A percentile compares a stretch with the other conserved stretches of the same genome.
These are phyloP conservation scores for Progne subis DNA, from an alignment of 2,113 vertebrate genomes.

Conservation along the genomic window DNA sequence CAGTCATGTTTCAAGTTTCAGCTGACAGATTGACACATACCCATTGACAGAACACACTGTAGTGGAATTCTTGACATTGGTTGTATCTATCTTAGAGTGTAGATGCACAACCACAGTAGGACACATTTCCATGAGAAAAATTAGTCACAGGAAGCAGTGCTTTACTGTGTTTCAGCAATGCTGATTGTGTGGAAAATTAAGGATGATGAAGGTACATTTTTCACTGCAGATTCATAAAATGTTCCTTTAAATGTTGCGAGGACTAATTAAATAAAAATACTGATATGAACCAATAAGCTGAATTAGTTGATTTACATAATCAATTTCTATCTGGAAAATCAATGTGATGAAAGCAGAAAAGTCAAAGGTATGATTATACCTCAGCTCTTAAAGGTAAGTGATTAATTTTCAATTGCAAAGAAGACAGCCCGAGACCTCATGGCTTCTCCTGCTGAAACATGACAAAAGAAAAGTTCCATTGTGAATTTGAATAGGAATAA, in stretches of 20 bases:
- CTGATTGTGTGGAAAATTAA: constrained; percentile 22
- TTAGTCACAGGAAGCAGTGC: not conserved
- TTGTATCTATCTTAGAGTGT: not conserved
- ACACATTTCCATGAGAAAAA: constrained; percentile 33
- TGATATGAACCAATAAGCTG: constrained; percentile 18
- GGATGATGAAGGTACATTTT: not conserved
- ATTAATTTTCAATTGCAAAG: not conserved
- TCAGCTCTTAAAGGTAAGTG: not conserved
- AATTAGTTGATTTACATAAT: constrained; percentile 47
- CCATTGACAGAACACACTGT: constrained; percentile 1
- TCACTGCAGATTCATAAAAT: not conserved
- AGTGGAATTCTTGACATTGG: constrained; percentile 1
- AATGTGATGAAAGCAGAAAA: not conserved
- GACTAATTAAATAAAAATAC: constrained; percentile 33
- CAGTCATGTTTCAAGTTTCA: constrained; percentile 19
- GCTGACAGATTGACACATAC: constrained; percentile 57
- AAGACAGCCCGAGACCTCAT: not conserved
- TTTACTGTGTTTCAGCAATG: not conserved
- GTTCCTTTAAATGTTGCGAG: not conserved
- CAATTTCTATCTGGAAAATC: constrained; percentile 42
- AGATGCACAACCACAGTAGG: constrained; percentile 20
- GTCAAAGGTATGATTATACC: not conserved
- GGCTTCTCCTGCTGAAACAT: not conserved
- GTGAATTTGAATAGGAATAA: not conserved
- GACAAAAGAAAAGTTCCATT: not conserved